Evolutionary conservation across 2,888 invertebrate species (phyloP), one percentile per base, ranked within the genome.

Genomic region (Drosophila ustulata): DNA sequence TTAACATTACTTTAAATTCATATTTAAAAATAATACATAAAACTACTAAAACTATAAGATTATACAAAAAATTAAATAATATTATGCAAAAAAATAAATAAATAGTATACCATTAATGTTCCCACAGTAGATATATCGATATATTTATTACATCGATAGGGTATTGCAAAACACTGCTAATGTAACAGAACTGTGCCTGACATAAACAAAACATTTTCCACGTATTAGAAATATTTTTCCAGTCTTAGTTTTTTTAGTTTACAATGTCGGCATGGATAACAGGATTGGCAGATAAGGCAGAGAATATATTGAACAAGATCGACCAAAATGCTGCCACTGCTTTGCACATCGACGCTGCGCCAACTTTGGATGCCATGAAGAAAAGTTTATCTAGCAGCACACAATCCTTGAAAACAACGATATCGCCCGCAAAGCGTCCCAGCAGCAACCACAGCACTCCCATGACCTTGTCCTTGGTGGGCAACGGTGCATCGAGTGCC

Each of bases 251-350:
- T 34, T 34, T 34, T 4, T 34, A 11, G 9, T 34, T 34, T 30
- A 45, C 55, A 63, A 85, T 91, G 90, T 96, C 96, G 95, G 94
- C 96, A 75, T 96, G 96, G 96, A 94, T 96, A 65, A 93, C 95
- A 69, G 96, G 95, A 69, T 93, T 96, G 62, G 96, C 96, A 66
- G 96, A 95, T 30, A 96, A 94, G 90, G 96, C 96, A 11, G 96
- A 96, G 89, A 94, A 94, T 86, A 94, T 96, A 66, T 93, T 97
- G 23, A 96, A 96, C 86, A 95, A 95, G 87, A 91, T 96, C 26
- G 96, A 96, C 84, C 94, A 96, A 85, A 95, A 95, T 90, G 96
- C 96, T 26, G 96, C 96, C 0, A 94, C 93, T 23, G 96, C 95
- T 18, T 89, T 95, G 50, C 93, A 89, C 1, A 79, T 55, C 1